Percentiles rank a stretch among this genome's conserved stretches.
Conservation (phyloP, 2,797 vertebrate species). For the Danio kyathit region DNA sequence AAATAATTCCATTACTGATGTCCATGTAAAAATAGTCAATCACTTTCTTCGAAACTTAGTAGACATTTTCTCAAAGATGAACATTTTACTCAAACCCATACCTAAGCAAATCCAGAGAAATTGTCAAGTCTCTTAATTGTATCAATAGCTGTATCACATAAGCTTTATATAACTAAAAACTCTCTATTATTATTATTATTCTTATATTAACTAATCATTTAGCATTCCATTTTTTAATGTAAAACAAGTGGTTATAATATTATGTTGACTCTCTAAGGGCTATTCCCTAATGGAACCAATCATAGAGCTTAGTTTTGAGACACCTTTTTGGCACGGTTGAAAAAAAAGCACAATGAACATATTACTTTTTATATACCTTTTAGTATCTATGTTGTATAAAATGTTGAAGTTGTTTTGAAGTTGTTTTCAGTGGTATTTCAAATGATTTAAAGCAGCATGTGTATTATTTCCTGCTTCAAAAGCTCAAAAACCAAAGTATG, state of each 20-base stretch:
- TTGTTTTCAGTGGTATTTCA: neutral
- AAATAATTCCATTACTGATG: no score
- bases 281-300: neutral
- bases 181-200: neutral
- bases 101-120: no score
- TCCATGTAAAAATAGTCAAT: no score
- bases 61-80: no score
- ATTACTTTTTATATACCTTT: slow-evolving; percentile 5
- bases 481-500: slow-evolving; percentile 22
- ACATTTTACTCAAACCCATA: no score
- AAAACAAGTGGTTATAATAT: slow-evolving; percentile 33
- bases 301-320: slow-evolving; percentile 35
- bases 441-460: neutral
- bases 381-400: neutral
- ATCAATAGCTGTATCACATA: neutral
- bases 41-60: no score
- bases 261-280: slow-evolving; percentile 19
- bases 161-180: neutral
- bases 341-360: slow-evolving; percentile 19
- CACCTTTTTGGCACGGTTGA: slow-evolving; percentile 13
- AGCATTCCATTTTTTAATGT: slow-evolving; percentile 6
- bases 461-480: slow-evolving; percentile 13
- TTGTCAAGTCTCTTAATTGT: no score
- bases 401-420: neutral
- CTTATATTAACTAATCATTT: neutral